Conservation (phyloP, 2,797 vertebrate species). For the Catamblyrhynchus diadema region DNA sequence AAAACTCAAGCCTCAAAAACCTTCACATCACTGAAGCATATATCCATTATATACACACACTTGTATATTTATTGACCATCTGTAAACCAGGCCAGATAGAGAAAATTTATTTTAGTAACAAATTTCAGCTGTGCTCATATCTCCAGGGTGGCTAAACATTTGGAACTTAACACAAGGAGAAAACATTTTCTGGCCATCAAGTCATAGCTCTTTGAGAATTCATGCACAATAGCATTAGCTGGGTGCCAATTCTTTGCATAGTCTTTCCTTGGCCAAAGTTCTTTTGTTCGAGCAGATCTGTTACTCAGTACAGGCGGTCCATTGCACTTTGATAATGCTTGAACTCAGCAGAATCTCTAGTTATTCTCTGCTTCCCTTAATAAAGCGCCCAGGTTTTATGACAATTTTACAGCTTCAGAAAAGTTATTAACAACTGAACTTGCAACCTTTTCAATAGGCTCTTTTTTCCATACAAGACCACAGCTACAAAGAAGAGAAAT, state of each 20-base stretch:
- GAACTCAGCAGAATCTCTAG: not conserved
- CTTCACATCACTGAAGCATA: not conserved
- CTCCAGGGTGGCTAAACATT: not conserved
- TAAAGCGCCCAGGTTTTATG: not conserved
- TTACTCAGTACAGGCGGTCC: not conserved
- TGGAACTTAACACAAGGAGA: not conserved
- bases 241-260: not conserved
- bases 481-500: not conserved
- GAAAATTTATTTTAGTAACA: constrained; percentile 7
- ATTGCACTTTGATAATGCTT: not conserved
- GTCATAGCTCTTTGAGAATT: not conserved
- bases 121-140: not conserved
- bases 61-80: not conserved
- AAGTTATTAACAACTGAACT: not conserved
- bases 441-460: not conserved
- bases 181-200: constrained; percentile 38
- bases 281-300: not conserved
- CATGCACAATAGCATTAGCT: not conserved
- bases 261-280: not conserved
- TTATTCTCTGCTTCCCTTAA: not conserved
- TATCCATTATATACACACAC: not conserved
- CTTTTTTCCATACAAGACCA: not conserved
- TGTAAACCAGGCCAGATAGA: not conserved
- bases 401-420: not conserved
- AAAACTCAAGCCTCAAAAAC: not conserved